These are phyloP conservation scores for Tillus elongatus DNA, from an alignment of 2,888 invertebrate genomes.

Conservation along the genomic window DNA sequence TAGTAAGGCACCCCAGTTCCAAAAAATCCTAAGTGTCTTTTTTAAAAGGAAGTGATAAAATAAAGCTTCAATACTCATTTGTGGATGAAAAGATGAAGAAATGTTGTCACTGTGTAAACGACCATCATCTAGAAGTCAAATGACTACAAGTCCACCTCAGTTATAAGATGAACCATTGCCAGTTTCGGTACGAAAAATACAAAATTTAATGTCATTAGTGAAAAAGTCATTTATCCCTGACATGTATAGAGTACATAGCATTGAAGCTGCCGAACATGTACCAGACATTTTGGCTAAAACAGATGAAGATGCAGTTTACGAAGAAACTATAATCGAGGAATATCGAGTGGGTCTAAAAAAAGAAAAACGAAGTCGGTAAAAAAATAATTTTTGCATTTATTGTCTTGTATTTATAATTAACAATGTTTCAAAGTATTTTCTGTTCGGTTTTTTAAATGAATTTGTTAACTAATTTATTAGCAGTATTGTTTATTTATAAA, in stretches of 20 bases:
- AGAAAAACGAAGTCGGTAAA: slow-evolving; percentile 7
- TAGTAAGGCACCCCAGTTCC: background rate
- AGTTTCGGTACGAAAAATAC: background rate
- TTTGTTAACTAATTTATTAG: too few species aligned
- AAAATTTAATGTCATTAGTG: background rate
- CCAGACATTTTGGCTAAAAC: slow-evolving; percentile 1
- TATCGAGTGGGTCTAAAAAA: slow-evolving; percentile 7
- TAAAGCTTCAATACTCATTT: background rate
- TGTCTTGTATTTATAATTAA: too few species aligned
- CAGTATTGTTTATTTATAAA: too few species aligned
- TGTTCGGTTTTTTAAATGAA: too few species aligned
- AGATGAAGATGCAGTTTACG: too few species aligned
- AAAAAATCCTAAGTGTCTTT: background rate
- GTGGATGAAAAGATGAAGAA: background rate
- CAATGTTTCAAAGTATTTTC: too few species aligned
- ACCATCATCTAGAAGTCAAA: background rate
- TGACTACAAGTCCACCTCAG: background rate
- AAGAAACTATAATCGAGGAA: slow-evolving; percentile 13
- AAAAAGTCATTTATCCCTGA: background rate
- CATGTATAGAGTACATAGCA: background rate
- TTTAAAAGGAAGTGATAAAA: background rate
- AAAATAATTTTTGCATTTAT: slow-evolving; percentile 3
- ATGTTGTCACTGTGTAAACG: background rate
- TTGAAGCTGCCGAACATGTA: background rate
- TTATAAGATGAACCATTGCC: background rate